Conservation (phyloP, 30 jellyfish, hydroid and myxozoan genomes). For the Hydractinia symbiolongicarpus region DNA sequence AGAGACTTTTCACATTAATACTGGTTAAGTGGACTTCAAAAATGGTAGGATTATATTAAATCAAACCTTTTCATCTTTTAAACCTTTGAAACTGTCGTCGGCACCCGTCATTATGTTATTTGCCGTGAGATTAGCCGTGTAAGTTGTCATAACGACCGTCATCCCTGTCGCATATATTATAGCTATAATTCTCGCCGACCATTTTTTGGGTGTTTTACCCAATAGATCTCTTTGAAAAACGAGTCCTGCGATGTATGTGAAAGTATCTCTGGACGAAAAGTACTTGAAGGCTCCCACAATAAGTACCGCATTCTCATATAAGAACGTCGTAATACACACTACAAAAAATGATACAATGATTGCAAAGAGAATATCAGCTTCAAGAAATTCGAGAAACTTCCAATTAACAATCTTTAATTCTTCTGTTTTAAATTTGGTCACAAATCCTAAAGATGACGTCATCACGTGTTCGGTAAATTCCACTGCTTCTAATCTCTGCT, state of each 20-base stretch:
- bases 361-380: background rate
- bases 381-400: background rate
- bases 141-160: slow-evolving; percentile 7
- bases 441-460: slow-evolving; percentile 23
- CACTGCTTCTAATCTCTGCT: slow-evolving; percentile 2
- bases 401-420: background rate
- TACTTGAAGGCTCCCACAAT: background rate
- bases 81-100: background rate
- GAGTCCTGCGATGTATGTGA: background rate
- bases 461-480: background rate
- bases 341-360: background rate
- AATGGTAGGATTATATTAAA: background rate
- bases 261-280: background rate
- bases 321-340: background rate
- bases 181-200: slow-evolving; percentile 14
- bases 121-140: slow-evolving; percentile 7
- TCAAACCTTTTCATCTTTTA: background rate
- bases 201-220: slow-evolving; percentile 4
- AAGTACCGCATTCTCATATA: background rate
- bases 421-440: background rate
- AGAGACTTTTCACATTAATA: too few species aligned
- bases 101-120: background rate
- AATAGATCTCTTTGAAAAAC: slow-evolving; percentile 1
- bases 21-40: too few species aligned
- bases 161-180: background rate